Base-by-base conservation (phyloP, 2,113 vertebrate species). In the Halichoerus grypus region DNA sequence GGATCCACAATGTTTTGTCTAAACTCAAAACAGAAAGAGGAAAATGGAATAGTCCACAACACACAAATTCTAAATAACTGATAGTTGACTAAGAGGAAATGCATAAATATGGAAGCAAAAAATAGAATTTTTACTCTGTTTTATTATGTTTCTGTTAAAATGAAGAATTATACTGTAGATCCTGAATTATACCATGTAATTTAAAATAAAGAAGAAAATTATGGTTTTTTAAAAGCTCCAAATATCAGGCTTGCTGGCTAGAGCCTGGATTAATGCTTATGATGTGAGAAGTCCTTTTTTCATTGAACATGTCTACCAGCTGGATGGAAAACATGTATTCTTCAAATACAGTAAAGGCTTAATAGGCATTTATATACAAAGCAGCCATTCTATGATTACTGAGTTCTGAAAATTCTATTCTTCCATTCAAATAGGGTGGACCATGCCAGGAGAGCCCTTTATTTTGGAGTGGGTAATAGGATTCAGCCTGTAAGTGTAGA, bases 71-170 rank as follows among this genome's bases (percentile, higher is more conserved):
- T 94, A 96, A 97, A 84, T 96, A 97, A 97, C 53, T 93, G 53
- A 91, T 76, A 84, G 89, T 77, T 94, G 57, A 95, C 74, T 92
- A 77, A 84, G 21, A 96, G 63, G 92, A 96, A 95, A 94, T 85
- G 21, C 36, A 91, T 91, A 98, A 97, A 91, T 96, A 81, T 57
- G 61, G 53, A 51, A 87, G 95, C 63, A 95, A 94, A 94, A 96
- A 94, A 94, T 83, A 1, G 4, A 85, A 82, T 94, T 97, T 81
- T 94, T 96, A 96, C 63, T 71, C 80, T 3, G 14, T 91, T 94
- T 95, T 91, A 97, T 97, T 97, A 92, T 71, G 42, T 87, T 92
- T 90, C 94, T 96, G 91, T 88, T 97, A 81, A 94, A 98, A 95
- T 96, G 39, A 97, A 95, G 79, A 97, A 97, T 95, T 90, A 92